phyloP scores from a whole-genome alignment of 2,113 vertebrate genomes.

The Phyllostomus discolor region DNA sequence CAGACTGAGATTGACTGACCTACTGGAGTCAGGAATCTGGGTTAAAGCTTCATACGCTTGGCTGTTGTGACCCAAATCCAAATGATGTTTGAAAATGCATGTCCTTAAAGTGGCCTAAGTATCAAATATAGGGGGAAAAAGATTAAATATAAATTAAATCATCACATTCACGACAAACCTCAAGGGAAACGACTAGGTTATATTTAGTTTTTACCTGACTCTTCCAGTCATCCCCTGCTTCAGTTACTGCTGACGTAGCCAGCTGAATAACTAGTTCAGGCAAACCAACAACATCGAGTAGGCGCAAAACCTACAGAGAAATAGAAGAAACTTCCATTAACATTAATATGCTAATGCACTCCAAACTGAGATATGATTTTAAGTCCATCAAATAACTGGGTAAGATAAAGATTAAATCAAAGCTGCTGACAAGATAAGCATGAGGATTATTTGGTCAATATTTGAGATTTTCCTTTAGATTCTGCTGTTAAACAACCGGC shows the following conservation, averaged over 20 bases:
- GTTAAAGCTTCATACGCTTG: conserved; percentile 95
- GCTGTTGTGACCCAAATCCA: conserved; percentile 95
- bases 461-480: neutral
- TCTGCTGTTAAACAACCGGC: neutral
- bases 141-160: neutral
- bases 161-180: neutral
- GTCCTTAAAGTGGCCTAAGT: conserved; percentile 94
- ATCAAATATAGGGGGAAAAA: neutral
- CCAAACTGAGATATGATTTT: neutral
- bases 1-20: conserved; percentile 79
- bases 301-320: conserved; percentile 86
- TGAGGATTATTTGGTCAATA: neutral
- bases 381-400: neutral
- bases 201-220: conserved; percentile 83
- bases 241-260: conserved; percentile 89
- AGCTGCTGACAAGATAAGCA: neutral
- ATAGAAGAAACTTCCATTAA: neutral
- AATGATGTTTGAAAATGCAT: conserved; percentile 95
- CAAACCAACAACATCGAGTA: conserved; percentile 90
- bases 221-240: conserved; percentile 85
- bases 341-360: neutral
- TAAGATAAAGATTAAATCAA: neutral
- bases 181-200: neutral
- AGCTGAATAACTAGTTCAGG: conserved; percentile 93
- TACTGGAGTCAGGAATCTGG: conserved; percentile 93